Evolutionary conservation across 2,113 vertebrate species (phyloP).

Genomic region (Hyaena hyaena): DNA sequence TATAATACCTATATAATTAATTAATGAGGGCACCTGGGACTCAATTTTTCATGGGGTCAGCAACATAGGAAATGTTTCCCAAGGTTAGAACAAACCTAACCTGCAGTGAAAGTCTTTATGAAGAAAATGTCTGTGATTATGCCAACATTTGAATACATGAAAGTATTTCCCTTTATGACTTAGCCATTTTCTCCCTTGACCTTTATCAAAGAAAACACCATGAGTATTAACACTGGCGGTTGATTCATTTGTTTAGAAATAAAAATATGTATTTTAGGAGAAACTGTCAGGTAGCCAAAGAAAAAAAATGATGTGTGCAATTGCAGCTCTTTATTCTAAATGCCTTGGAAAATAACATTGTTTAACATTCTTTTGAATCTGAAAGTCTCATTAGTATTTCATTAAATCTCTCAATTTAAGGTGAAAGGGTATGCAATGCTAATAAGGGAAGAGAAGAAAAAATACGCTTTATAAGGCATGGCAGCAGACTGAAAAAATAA

Average conservation of each 20-base stretch:
- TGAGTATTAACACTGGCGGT: conserved; percentile 65
- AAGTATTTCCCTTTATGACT: background rate
- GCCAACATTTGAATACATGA: background rate
- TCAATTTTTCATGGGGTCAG: background rate
- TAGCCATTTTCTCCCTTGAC: background rate
- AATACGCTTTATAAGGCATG: conserved; percentile 62
- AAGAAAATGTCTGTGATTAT: background rate
- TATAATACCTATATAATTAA: background rate
- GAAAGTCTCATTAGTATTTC: conserved; percentile 80
- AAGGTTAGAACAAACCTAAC: background rate
- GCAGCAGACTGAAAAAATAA: conserved; percentile 77
- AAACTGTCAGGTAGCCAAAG: conserved; percentile 81
- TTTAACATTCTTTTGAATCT: conserved; percentile 79
- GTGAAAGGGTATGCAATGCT: conserved; percentile 67
- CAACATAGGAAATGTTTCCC: background rate
- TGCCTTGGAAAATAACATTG: conserved; percentile 78
- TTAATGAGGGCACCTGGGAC: background rate
- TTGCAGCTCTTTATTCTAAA: conserved; percentile 77
- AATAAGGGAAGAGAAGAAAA: conserved; percentile 75
- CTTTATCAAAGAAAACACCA: conserved; percentile 61
- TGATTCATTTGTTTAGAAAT: conserved; percentile 71
- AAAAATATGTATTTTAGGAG: conserved; percentile 70
- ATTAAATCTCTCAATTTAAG: conserved; percentile 78
- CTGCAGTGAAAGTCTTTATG: background rate
- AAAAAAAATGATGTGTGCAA: conserved; percentile 78